Evolutionary conservation across 2,113 vertebrate species (phyloP).

Genomic region (Piliocolobus tephrosceles): DNA sequence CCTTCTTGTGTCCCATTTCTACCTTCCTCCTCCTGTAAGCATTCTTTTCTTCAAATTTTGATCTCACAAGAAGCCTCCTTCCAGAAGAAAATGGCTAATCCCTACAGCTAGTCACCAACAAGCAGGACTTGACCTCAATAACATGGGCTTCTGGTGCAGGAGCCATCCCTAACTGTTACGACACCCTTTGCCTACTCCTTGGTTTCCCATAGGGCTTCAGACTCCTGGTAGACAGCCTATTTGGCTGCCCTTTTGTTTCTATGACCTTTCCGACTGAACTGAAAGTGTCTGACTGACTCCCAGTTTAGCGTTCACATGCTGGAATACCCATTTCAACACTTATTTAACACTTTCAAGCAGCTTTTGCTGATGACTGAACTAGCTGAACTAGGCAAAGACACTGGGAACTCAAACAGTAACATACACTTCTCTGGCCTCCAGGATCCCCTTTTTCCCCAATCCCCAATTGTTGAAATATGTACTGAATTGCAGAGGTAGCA

Average conservation of each 20-base stretch:
- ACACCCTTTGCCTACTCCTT: background rate
- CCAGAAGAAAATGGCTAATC: constrained; percentile 25
- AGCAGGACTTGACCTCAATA: background rate
- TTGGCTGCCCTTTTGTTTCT: constrained; percentile 39
- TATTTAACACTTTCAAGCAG: constrained; percentile 38
- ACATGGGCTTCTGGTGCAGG: background rate
- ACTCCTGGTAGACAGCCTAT: background rate
- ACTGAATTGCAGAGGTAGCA: background rate
- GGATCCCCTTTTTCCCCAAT: background rate
- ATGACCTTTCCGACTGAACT: background rate
- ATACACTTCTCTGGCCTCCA: background rate
- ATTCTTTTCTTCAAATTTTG: constrained; percentile 35
- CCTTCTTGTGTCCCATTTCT: background rate
- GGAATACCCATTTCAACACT: constrained; percentile 30
- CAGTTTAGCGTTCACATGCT: background rate
- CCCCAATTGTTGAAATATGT: background rate
- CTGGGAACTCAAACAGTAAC: background rate
- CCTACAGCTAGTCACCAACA: background rate
- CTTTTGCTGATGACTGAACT: constrained; percentile 26
- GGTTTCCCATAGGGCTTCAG: background rate
- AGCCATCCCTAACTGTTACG: background rate
- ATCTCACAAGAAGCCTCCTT: constrained; percentile 31
- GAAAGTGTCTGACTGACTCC: background rate
- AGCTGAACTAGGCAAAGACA: background rate
- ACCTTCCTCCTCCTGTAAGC: background rate